Evolutionary conservation across 1,140 invertebrate species (phyloP), one percentile per base, ranked within the genome.

Genomic region (Streblospio benedicti): DNA sequence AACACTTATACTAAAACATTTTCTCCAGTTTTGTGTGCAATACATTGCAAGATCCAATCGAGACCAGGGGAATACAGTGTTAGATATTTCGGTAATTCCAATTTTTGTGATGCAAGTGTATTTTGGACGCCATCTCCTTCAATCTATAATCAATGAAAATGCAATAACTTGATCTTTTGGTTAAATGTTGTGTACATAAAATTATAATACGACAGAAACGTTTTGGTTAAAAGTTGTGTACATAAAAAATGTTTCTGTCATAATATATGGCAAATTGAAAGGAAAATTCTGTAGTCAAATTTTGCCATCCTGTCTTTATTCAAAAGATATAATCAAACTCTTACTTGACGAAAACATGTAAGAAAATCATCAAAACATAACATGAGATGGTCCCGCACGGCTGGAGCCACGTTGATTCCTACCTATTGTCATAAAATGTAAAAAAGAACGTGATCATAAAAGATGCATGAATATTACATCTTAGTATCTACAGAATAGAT

Each of bases 311-410:
- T 91, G 88, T 66, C 85, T 81, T 76, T 90, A 90, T 41, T 84
- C 83, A 31, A 83, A 79, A n/a, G n/a, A n/a, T n/a, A n/a, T n/a
- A n/a, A n/a, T n/a, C n/a, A n/a, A n/a, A n/a, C n/a, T n/a, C 53
- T 53, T 79, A 89, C 87, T 80, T 91, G 88, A 66, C 85, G 80
- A 76, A 89, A 90, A 43, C 84, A 83, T 31, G 83, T 79, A 16
- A 95, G 78, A 73, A 94, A 90, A 73, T 94, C 90, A 60, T 86
- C 84, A 69, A 95, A 86, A 79, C 90, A 92, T 57, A 86, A 84
- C 65, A 85, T 81, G 25, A 92, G 83, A 74, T 87, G 91, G 59
- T 84, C 77, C 63, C 83, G 82, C 65, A 86, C 80, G n/a, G 74
- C 76, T 31, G 82, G 83, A 14, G 85, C 83, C 2, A 92, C 80